Conservation (phyloP, 2,888 invertebrate species). For the Altica lythri region DNA sequence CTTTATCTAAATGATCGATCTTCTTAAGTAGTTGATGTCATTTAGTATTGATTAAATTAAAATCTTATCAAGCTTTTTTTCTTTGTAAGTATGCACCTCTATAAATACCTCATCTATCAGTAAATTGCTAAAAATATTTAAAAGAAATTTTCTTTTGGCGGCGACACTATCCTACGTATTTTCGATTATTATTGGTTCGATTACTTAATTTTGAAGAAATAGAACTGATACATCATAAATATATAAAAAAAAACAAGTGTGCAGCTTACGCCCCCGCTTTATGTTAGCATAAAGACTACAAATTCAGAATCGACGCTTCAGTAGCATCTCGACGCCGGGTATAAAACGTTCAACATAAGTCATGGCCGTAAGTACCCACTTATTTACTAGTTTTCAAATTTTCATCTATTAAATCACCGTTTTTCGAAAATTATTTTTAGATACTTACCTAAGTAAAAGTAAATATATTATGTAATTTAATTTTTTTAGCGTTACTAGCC, state of each 20-base stretch:
- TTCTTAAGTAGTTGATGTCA: no score
- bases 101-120: no score
- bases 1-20: no score
- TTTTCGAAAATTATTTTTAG: no score
- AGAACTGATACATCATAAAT: slow-evolving; percentile 38
- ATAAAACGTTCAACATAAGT: slow-evolving; percentile 33
- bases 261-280: slow-evolving; percentile 50
- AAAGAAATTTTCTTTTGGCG: slow-evolving; percentile 8
- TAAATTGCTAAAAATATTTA: no score
- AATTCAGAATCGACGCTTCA: slow-evolving; percentile 54
- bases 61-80: no score
- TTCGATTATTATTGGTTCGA: slow-evolving; percentile 16
- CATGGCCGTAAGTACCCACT: slow-evolving; percentile 53
- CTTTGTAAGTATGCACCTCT: no score
- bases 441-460: no score
- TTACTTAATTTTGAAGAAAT: slow-evolving; percentile 28
- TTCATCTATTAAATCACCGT: neutral
- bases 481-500: no score
- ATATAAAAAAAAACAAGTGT: slow-evolving; percentile 43
- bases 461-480: no score
- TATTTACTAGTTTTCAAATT: neutral
- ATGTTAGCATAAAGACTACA: slow-evolving; percentile 50
- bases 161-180: slow-evolving; percentile 1
- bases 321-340: slow-evolving; percentile 60
- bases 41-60: no score